phyloP scores from a whole-genome alignment of 2,888 invertebrate species.

The Dicyrtomina minuta region DNA sequence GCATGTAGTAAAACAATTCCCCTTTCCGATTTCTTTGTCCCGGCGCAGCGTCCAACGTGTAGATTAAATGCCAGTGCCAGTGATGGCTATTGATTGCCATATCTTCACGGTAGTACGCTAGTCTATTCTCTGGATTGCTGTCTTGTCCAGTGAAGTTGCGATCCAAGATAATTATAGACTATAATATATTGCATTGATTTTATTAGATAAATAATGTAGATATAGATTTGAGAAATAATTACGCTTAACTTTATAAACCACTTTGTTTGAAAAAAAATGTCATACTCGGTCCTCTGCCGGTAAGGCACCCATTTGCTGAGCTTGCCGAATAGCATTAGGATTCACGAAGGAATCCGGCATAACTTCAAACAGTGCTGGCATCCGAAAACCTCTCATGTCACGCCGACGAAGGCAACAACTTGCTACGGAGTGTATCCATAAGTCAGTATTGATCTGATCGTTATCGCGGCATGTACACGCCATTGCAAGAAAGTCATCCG shows the following conservation, averaged over 20 bases:
- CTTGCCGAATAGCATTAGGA: conserved; percentile 30
- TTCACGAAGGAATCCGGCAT: conserved; percentile 75
- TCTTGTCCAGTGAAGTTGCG: conserved; percentile 70
- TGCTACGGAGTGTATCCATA: conserved; percentile 77
- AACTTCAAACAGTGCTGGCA: conserved; percentile 73
- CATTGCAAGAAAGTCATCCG: conserved; percentile 71
- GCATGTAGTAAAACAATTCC: conserved; percentile 79
- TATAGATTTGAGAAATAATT: too few relatives aligned
- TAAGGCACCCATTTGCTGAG: conserved; percentile 37
- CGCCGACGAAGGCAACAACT: conserved; percentile 73
- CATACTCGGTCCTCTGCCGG: conserved; percentile 40
- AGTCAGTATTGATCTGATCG: conserved; percentile 65
- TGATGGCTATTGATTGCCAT: conserved; percentile 76
- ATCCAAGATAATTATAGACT: conserved; percentile 55
- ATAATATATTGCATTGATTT: background rate
- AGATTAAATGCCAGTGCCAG: conserved; percentile 90
- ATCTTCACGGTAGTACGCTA: conserved; percentile 59
- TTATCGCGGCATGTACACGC: conserved; percentile 66
- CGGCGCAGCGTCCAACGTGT: conserved; percentile 70
- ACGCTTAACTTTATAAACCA: too few relatives aligned
- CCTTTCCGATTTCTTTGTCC: conserved; percentile 76
- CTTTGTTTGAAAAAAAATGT: background rate
- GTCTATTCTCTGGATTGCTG: conserved; percentile 72
- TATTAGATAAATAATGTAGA: too few relatives aligned
- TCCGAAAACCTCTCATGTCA: conserved; percentile 65